Percentiles rank a stretch among this genome's conserved stretches.
Conservation (phyloP, 2,888 invertebrate genomes). For the Andrena minutula region DNA sequence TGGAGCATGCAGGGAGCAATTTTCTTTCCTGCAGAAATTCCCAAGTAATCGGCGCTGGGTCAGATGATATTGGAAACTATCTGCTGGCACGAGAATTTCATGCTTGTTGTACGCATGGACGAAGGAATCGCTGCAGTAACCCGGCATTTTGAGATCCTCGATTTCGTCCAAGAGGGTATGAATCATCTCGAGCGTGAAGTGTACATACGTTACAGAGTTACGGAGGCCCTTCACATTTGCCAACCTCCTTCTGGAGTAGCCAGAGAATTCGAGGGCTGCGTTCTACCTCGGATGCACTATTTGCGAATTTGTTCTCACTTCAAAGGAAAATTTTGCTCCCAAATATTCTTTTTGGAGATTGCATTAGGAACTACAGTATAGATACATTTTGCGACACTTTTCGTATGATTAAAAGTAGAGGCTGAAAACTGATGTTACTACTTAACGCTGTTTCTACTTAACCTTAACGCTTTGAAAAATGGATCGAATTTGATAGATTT, state of each 20-base stretch:
- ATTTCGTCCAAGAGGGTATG: constrained; percentile 56
- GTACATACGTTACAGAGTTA: constrained; percentile 60
- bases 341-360: background rate
- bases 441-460: no score
- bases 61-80: constrained; percentile 44
- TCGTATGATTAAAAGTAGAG: background rate
- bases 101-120: constrained; percentile 44
- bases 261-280: constrained; percentile 16
- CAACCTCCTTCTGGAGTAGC: constrained; percentile 20
- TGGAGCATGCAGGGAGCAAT: no score
- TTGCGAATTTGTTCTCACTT: constrained; percentile 39
- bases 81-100: constrained; percentile 28
- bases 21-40: no score
- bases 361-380: background rate
- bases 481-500: no score
- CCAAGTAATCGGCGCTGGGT: constrained; percentile 15
- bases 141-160: constrained; percentile 54
- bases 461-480: no score
- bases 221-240: constrained; percentile 50
- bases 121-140: constrained; percentile 45
- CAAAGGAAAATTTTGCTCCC: constrained; percentile 30
- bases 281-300: constrained; percentile 26
- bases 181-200: constrained; percentile 71
- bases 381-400: background rate
- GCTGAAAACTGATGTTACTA: no score